These are phyloP conservation scores for Oegoconia quadripuncta DNA, from an alignment of 2,888 invertebrate species.

Conservation along the genomic window DNA sequence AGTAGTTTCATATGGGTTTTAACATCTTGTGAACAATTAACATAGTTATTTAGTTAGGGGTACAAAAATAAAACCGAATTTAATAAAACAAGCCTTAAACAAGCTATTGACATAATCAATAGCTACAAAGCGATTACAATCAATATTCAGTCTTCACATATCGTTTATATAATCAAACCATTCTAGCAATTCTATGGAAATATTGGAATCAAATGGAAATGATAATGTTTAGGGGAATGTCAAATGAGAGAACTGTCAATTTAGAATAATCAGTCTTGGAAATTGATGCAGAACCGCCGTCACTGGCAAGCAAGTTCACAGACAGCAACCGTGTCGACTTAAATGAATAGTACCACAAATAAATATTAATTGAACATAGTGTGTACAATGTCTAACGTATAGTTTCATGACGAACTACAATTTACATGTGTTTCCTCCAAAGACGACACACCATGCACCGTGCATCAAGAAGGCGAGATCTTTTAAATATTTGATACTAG, in stretches of 20 bases:
- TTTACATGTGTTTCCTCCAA: too few relatives aligned
- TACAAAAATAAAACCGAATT: too few relatives aligned
- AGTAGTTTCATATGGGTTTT: too few relatives aligned
- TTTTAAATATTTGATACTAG: too few relatives aligned
- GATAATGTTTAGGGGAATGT: slow-evolving; percentile 51
- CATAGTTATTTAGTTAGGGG: neutral
- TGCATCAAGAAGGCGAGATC: too few relatives aligned
- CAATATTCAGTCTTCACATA: slow-evolving; percentile 52
- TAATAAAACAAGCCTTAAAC: too few relatives aligned
- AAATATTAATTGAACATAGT: slow-evolving; percentile 65
- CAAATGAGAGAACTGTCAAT: slow-evolving; percentile 54
- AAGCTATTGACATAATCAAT: slow-evolving; percentile 67
- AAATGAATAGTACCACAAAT: slow-evolving; percentile 30
- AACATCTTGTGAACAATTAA: too few relatives aligned
- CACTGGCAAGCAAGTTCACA: slow-evolving; percentile 41
- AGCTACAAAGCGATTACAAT: slow-evolving; percentile 56
- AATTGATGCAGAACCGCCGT: slow-evolving; percentile 54
- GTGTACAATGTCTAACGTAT: slow-evolving; percentile 30
- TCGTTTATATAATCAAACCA: slow-evolving; percentile 35
- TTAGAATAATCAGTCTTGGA: slow-evolving; percentile 77
- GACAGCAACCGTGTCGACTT: slow-evolving; percentile 26
- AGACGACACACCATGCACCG: too few relatives aligned
- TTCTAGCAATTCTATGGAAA: slow-evolving; percentile 43
- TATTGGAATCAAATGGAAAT: slow-evolving; percentile 22
- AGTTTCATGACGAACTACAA: slow-evolving; percentile 29